Evolutionary conservation across 2,113 vertebrate genomes (phyloP), one percentile per base, ranked within the genome.

Genomic region (Orthonyx spaldingii): DNA sequence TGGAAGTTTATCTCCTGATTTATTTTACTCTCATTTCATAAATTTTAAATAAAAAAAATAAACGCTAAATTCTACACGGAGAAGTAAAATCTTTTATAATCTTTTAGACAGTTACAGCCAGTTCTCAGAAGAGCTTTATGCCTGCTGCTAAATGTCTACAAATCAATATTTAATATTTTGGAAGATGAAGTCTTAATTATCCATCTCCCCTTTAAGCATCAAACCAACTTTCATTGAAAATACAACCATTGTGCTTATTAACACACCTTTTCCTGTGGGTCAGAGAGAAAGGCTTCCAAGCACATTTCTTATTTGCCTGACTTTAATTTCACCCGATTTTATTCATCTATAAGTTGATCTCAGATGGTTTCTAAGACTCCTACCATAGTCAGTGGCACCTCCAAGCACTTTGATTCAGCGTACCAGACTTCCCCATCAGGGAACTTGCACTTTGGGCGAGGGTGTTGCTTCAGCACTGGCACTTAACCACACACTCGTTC

Each of bases 151-250:
- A 98, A 98, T 92, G 92, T 92, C 97, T 97, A 96, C 96, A 97
- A 97, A 98, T 98, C 97, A 97, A 98, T 98, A 97, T 98, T 97
- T 97, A 98, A 98, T 97, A 98, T 97, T 98, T 98, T 95, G 85
- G 94, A 98, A 97, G 91, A 97, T 94, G 90, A 98, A 97, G 96
- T 97, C 96, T 98, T 98, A 98, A 98, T 98, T 97, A 96, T 96
- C 97, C 78, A 87, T 95, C 96, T 97, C 94, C 80, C 95, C 92
- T 97, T 96, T 94, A 97, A 97, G 96, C 88, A 65, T 92, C 86
- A 97, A 97, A 94, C 78, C 90, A 89, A 66, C 80, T 94, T 94
- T 78, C 94, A 96, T 74, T 93, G 88, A 94, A 98, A 98, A 96
- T 68, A 96, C 92, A 95, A 76, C 92, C 70, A 70, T 81, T 87